Base-by-base conservation (phyloP, 2,113 vertebrate species). In the Herpailurus yagouaroundi region DNA sequence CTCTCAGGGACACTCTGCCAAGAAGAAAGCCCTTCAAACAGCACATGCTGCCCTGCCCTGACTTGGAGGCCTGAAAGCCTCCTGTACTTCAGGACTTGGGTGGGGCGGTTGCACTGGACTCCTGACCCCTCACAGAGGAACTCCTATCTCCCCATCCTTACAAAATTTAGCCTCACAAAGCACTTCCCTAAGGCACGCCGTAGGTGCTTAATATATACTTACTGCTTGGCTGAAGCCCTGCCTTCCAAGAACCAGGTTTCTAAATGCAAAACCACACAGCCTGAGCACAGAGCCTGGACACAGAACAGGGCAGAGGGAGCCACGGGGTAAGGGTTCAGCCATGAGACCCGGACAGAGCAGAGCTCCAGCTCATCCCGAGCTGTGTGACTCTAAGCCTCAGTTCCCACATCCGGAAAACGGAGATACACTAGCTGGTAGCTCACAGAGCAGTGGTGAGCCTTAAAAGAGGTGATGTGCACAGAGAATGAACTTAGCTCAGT, bases 181-280 rank as follows among this genome's bases (percentile, higher is more conserved):
- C 10, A 18, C 48, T 16, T 83, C n/a, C 31, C 33, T n/a, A 52
- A 66, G 64, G 73, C 41, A 63, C 88, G 91, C 25, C 63, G 48
- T 60, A 50, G 16, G 81, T 93, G 50, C n/a, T 81, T 57, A 71
- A n/a, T 18, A 27, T 64, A 77, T 18, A 25, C 45, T 36, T 50
- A 48, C 38, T 63, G 45, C 29, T 71, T 71, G 50, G 71, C 83
- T 27, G n/a, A 71, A 55, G 38, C 25, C 48, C 13, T 50, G 41
- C 57, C 81, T 94, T 71, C 80, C 55, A 79, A 64, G 38, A 92
- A 76, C n/a, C 41, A 73, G 64, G 31, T 8, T 57, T 95, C 69
- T 84, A 27, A 48, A 69, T 16, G 38, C 21, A 45, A 14, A 76
- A 55, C n/a, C 68, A 41, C 93, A 87, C 1, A 71, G 83, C 83